Conservation (phyloP, 2,888 invertebrate genomes). For the Cataglyphis albicans region DNA sequence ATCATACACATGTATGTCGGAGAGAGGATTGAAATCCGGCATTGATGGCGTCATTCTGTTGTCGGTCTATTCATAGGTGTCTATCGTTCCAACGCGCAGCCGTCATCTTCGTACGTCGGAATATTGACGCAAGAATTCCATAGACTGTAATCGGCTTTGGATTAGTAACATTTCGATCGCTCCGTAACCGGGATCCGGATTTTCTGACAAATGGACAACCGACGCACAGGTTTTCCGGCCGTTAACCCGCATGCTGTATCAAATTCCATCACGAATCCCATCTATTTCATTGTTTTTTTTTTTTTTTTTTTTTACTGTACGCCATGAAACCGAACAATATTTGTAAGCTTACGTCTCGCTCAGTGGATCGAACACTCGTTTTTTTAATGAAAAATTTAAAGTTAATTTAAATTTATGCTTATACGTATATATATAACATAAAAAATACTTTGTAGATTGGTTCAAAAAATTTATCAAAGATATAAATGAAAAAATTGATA, state of each 20-base stretch:
- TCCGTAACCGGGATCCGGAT: slow-evolving; percentile 48
- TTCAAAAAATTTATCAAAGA: background rate
- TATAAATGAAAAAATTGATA: background rate
- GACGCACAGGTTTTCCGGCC: slow-evolving; percentile 39
- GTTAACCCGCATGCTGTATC: slow-evolving; percentile 30
- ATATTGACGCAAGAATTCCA: slow-evolving; percentile 64
- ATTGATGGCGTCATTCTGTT: slow-evolving; percentile 35
- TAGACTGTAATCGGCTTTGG: slow-evolving; percentile 64
- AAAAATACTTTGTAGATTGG: background rate
- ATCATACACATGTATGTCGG: background rate
- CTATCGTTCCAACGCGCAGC: slow-evolving; percentile 20
- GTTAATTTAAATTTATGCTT: background rate
- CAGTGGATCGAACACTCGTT: background rate
- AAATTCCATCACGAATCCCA: slow-evolving; percentile 9
- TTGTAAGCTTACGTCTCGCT: background rate
- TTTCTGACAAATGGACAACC: slow-evolving; percentile 42
- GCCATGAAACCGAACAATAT: background rate
- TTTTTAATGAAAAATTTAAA: background rate
- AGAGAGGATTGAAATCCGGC: slow-evolving; percentile 35
- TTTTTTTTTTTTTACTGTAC: background rate
- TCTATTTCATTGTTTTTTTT: slow-evolving; percentile 21
- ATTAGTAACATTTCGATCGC: slow-evolving; percentile 57
- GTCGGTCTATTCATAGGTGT: slow-evolving; percentile 39
- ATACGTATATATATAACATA: background rate
- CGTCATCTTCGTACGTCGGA: slow-evolving; percentile 53